These are phyloP conservation scores for Cyaniris semiargus DNA, from an alignment of 2,888 invertebrate species.

Conservation along the genomic window DNA sequence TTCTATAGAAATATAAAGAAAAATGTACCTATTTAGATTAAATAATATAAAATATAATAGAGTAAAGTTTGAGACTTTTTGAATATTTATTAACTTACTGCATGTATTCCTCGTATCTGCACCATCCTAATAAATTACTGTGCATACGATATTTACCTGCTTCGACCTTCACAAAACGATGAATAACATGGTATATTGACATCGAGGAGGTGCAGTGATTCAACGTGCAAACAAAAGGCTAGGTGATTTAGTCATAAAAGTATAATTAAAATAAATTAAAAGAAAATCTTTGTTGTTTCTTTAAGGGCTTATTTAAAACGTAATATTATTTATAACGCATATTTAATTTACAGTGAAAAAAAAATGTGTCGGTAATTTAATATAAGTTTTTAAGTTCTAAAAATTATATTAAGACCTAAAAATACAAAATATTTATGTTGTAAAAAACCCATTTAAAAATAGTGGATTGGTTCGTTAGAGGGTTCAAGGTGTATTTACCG, in stretches of 20 bases:
- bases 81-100: background rate
- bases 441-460: background rate
- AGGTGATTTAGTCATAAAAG: slow-evolving; percentile 31
- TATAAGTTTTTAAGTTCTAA: too few species aligned
- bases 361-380: too few species aligned
- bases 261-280: background rate
- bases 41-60: too few species aligned
- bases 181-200: slow-evolving; percentile 34
- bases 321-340: too few species aligned
- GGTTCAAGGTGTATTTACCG: slow-evolving; percentile 28
- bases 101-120: background rate
- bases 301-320: too few species aligned
- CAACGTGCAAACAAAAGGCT: slow-evolving; percentile 46
- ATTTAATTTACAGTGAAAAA: too few species aligned
- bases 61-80: background rate
- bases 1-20: background rate
- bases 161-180: slow-evolving; percentile 45
- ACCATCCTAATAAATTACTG: background rate
- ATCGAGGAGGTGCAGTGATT: slow-evolving; percentile 44
- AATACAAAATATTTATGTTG: background rate
- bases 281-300: background rate
- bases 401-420: too few species aligned
- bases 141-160: background rate
- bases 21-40: too few species aligned
- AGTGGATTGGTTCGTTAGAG: background rate